These are phyloP conservation scores for Papilio gigon DNA, from an alignment of 2,888 invertebrate genomes.

Conservation along the genomic window DNA sequence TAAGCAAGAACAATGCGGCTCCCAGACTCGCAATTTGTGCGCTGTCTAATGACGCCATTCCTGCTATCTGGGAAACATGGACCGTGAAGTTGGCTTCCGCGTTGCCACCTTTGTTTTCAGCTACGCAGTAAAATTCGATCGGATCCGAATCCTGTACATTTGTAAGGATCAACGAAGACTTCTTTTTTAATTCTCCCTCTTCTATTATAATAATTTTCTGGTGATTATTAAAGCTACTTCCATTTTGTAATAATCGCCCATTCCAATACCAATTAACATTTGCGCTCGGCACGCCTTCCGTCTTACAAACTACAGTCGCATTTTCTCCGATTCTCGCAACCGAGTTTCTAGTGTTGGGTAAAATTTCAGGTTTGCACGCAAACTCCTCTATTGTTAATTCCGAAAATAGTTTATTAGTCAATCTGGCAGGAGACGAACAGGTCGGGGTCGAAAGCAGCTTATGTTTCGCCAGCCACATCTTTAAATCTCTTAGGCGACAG, in stretches of 20 bases:
- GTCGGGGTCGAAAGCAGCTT: slow-evolving; percentile 90
- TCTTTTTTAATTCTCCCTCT: slow-evolving; percentile 88
- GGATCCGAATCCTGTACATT: slow-evolving; percentile 92
- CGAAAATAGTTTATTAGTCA: slow-evolving; percentile 87
- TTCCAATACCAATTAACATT: slow-evolving; percentile 94
- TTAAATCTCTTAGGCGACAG: slow-evolving; percentile 90
- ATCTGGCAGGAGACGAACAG: slow-evolving; percentile 87
- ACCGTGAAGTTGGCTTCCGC: slow-evolving; percentile 95
- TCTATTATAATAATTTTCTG: slow-evolving; percentile 90
- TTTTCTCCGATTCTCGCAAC: slow-evolving; percentile 92
- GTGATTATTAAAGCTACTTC: slow-evolving; percentile 89
- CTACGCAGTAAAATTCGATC: slow-evolving; percentile 93
- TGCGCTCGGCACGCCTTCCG: slow-evolving; percentile 91
- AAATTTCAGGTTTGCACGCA: slow-evolving; percentile 91
- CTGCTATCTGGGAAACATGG: slow-evolving; percentile 89
- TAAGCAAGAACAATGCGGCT: slow-evolving; percentile 89
- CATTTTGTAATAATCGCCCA: slow-evolving; percentile 88
- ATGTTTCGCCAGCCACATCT: slow-evolving; percentile 90
- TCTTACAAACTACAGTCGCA: slow-evolving; percentile 91
- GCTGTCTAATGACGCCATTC: slow-evolving; percentile 90
- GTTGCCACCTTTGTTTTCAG: slow-evolving; percentile 93
- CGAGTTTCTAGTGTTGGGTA: slow-evolving; percentile 88
- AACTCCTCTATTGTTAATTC: slow-evolving; percentile 91
- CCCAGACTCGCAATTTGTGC: slow-evolving; percentile 93
- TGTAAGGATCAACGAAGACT: slow-evolving; percentile 88